Evolutionary conservation across 2,888 invertebrate genomes (phyloP).

Genomic region (Oscheius sp.): DNA sequence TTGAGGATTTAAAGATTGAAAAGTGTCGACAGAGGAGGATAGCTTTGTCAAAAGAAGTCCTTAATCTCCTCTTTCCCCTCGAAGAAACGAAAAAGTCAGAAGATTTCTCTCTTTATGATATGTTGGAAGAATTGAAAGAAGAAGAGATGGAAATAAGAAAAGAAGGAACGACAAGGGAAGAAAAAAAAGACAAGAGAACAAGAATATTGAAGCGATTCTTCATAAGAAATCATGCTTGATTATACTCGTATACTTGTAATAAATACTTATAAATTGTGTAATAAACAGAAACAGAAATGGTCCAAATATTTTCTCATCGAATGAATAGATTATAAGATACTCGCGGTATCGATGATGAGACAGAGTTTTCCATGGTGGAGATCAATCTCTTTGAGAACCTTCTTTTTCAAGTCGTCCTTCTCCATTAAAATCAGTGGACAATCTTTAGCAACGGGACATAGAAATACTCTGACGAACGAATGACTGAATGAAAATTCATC

Average conservation of each 20-base stretch:
- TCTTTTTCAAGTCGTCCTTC: background rate
- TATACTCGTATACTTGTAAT: too few species aligned
- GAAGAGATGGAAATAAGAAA: background rate
- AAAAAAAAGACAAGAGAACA: too few species aligned
- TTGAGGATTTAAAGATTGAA: background rate
- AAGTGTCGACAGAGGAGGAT: too few species aligned
- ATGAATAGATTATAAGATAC: background rate
- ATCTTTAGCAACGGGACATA: background rate
- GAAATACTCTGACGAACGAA: background rate
- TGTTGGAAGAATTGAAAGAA: background rate
- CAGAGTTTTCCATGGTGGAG: constrained; percentile 15
- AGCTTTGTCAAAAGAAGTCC: too few species aligned
- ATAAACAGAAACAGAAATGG: too few species aligned
- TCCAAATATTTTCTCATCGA: background rate
- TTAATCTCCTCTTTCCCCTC: too few species aligned
- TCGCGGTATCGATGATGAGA: constrained; percentile 9
- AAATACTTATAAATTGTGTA: too few species aligned
- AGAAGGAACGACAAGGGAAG: too few species aligned
- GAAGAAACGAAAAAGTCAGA: background rate
- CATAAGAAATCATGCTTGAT: too few species aligned
- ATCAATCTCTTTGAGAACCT: background rate
- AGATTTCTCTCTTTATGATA: background rate
- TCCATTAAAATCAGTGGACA: background rate
- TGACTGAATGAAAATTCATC: background rate
- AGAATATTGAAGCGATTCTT: too few species aligned